These are phyloP conservation scores for Corynorhinus townsendii DNA, from an alignment of 2,113 vertebrate genomes.

Conservation along the genomic window DNA sequence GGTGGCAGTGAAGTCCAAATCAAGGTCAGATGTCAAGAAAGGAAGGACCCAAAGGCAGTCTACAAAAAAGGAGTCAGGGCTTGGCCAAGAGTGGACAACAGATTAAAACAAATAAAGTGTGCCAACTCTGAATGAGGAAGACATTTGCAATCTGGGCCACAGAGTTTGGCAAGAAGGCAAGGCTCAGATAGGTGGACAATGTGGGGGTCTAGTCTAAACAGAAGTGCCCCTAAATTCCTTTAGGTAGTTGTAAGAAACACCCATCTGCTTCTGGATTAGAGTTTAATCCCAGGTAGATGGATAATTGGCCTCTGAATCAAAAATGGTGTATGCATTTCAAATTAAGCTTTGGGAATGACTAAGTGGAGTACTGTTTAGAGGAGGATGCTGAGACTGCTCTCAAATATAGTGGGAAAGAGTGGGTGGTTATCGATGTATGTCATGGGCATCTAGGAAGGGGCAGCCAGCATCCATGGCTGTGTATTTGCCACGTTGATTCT, in stretches of 20 bases:
- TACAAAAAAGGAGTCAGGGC: background rate
- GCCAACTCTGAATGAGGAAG: background rate
- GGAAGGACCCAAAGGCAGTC: background rate
- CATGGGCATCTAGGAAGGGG: background rate
- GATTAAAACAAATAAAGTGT: background rate
- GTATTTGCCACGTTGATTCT: background rate
- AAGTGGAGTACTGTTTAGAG: fast-evolving
- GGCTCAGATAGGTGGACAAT: background rate
- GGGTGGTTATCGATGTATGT: background rate
- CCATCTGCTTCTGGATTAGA: background rate
- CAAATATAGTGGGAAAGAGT: fast-evolving
- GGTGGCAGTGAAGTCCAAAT: background rate
- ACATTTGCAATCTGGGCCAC: background rate
- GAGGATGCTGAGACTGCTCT: background rate
- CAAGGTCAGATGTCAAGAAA: background rate
- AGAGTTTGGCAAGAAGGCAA: background rate
- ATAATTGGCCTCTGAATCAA: background rate
- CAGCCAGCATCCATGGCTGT: fast-evolving
- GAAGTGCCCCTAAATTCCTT: background rate
- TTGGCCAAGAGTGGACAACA: background rate
- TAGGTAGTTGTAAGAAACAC: background rate
- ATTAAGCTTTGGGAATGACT: background rate
- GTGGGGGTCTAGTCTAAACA: background rate
- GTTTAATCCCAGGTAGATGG: background rate
- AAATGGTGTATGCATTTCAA: background rate